These are phyloP conservation scores for Agraylea sexmaculata DNA, from an alignment of 1,140 invertebrate species.

Conservation along the genomic window DNA sequence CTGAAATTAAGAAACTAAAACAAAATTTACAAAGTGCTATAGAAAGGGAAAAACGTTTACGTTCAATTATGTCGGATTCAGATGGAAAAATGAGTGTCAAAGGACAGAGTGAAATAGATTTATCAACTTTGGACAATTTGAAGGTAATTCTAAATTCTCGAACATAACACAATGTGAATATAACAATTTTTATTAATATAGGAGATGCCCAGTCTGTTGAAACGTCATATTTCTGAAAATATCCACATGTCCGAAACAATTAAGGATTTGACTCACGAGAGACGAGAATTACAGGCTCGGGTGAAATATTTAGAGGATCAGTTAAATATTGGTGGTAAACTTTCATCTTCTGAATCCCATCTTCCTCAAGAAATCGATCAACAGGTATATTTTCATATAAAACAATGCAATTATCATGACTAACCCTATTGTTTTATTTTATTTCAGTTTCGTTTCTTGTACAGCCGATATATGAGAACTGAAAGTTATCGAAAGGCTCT, in stretches of 20 bases:
- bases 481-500: conserved; percentile 75
- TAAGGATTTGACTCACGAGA: conserved; percentile 33
- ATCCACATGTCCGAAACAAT: conserved; percentile 38
- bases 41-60: conserved; percentile 16
- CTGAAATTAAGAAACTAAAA: conserved; percentile 21
- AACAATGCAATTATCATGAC: neutral
- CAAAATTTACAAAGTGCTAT: conserved; percentile 19
- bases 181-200: conserved; percentile 19
- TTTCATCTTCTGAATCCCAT: conserved; percentile 22
- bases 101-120: conserved; percentile 6
- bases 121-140: conserved; percentile 11
- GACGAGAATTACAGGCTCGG: conserved; percentile 31
- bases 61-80: conserved; percentile 6
- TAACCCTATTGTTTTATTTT: conserved; percentile 14
- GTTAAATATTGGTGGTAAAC: conserved; percentile 19
- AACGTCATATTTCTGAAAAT: conserved; percentile 40
- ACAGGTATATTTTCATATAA: conserved; percentile 14
- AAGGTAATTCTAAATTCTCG: conserved; percentile 7
- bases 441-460: conserved; percentile 49
- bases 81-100: conserved; percentile 6
- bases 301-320: conserved; percentile 28
- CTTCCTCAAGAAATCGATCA: conserved; percentile 24
- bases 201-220: conserved; percentile 38
- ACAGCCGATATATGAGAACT: conserved; percentile 59
- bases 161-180: too few relatives aligned